These are phyloP conservation scores for Cephonodes hylas DNA, from an alignment of 2,888 invertebrate species.

Conservation along the genomic window DNA sequence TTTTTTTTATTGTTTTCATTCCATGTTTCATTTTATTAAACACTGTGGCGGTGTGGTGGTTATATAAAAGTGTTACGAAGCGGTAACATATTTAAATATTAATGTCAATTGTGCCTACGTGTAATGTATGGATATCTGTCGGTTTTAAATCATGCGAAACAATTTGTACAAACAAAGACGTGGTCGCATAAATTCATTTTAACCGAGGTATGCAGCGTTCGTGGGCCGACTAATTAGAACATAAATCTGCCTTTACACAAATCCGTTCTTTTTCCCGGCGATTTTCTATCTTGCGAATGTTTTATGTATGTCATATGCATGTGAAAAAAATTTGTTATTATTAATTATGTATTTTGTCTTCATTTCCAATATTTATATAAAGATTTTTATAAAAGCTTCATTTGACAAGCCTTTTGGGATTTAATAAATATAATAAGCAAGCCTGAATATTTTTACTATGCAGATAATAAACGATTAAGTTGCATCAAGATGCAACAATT, in stretches of 20 bases:
- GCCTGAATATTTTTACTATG: too few relatives aligned
- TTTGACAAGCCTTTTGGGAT: too few relatives aligned
- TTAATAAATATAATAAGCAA: too few relatives aligned
- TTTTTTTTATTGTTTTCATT: background rate
- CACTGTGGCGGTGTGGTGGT: background rate
- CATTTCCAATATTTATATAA: too few relatives aligned
- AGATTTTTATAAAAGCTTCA: too few relatives aligned
- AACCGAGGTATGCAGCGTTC: slow-evolving; percentile 55
- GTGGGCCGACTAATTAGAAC: slow-evolving; percentile 68
- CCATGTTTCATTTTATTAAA: too few relatives aligned
- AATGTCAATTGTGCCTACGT: slow-evolving; percentile 7
- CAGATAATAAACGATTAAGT: too few relatives aligned
- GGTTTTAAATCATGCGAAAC: slow-evolving; percentile 60
- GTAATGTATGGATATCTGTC: slow-evolving; percentile 21
- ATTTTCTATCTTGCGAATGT: background rate
- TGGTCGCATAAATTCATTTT: slow-evolving; percentile 69
- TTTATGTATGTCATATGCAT: background rate
- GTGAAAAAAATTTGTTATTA: background rate
- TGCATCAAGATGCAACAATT: too few relatives aligned
- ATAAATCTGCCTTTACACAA: slow-evolving; percentile 62
- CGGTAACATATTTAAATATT: background rate
- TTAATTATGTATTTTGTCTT: background rate
- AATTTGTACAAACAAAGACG: slow-evolving; percentile 61
- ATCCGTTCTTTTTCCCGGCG: slow-evolving; percentile 8
- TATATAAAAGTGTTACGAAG: background rate